Percentiles rank a stretch among this genome's conserved stretches.
phyloP scores from a whole-genome alignment of 2,797 vertebrate species.

The Lophotriccus pileatus region DNA sequence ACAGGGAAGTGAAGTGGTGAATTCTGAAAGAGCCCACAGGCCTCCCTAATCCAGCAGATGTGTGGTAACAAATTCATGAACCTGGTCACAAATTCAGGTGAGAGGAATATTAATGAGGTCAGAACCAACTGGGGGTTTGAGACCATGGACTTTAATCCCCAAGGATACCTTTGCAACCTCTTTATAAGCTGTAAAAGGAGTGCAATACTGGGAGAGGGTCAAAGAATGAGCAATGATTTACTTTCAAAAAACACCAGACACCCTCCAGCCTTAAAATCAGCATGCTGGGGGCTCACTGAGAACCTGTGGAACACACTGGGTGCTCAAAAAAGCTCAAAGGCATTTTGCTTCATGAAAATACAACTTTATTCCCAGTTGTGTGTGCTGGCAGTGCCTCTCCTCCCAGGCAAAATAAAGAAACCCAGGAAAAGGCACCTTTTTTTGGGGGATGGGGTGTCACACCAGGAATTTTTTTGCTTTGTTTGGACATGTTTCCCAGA shows the following conservation, averaged over 20 bases:
- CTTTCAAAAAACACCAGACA: not conserved
- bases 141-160: not conserved
- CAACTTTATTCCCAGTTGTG: not conserved
- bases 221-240: not conserved
- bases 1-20: not conserved
- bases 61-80: slow-evolving; percentile 18
- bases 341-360: not conserved
- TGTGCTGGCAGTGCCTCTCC: not conserved
- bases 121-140: not conserved
- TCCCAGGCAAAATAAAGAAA: not conserved
- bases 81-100: not conserved
- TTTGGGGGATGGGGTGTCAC: not conserved
- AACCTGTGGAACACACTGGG: not conserved
- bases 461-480: not conserved
- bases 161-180: not conserved
- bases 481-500: not conserved
- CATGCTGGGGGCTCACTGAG: not conserved
- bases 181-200: not conserved
- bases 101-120: not conserved
- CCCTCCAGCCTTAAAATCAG: not conserved
- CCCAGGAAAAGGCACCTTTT: not conserved
- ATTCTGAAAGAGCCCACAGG: not conserved
- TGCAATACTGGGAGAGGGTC: not conserved
- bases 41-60: not conserved
- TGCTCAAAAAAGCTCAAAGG: not conserved